A percentile compares a stretch with the other conserved stretches of the same genome.
These are phyloP conservation scores for Dryomyza anilis DNA, from an alignment of 2,888 invertebrate species.

Conservation along the genomic window DNA sequence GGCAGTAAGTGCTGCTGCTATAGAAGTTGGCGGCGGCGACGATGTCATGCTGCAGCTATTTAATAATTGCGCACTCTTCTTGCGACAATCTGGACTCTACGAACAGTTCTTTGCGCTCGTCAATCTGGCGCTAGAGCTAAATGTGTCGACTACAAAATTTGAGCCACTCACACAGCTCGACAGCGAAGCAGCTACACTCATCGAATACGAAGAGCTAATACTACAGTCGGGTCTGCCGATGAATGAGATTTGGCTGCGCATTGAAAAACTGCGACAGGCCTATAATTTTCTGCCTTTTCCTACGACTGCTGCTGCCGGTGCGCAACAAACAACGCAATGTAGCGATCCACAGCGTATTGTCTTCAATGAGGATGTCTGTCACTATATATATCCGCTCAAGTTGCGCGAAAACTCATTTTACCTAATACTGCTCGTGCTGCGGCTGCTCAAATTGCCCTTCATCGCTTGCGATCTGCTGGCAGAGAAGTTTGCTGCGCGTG, in stretches of 20 bases:
- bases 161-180: conserved; percentile 48
- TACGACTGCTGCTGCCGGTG: conserved; percentile 50
- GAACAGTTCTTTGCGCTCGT: conserved; percentile 77
- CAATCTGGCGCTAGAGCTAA: conserved; percentile 71
- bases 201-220: conserved; percentile 69
- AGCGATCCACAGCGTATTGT: conserved; percentile 72
- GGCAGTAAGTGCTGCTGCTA: not conserved
- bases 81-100: conserved; percentile 75
- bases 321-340: too few species aligned
- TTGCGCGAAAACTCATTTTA: conserved; percentile 66
- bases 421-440: conserved; percentile 67
- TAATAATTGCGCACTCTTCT: conserved; percentile 62
- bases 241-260: conserved; percentile 75
- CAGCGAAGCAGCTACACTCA: conserved; percentile 52
- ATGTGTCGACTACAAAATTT: conserved; percentile 64
- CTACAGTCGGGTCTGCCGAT: conserved; percentile 71
- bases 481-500: conserved; percentile 54
- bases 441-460: conserved; percentile 66
- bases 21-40: too few species aligned
- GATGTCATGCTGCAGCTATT: conserved; percentile 62
- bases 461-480: conserved; percentile 63
- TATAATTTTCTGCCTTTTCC: conserved; percentile 70
- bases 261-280: conserved; percentile 74
- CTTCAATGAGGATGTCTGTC: conserved; percentile 68
- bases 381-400: conserved; percentile 72